Evolutionary conservation across 2,113 vertebrate genomes (phyloP), one percentile per base, ranked within the genome.

Genomic region (Ramphastos sulfuratus): DNA sequence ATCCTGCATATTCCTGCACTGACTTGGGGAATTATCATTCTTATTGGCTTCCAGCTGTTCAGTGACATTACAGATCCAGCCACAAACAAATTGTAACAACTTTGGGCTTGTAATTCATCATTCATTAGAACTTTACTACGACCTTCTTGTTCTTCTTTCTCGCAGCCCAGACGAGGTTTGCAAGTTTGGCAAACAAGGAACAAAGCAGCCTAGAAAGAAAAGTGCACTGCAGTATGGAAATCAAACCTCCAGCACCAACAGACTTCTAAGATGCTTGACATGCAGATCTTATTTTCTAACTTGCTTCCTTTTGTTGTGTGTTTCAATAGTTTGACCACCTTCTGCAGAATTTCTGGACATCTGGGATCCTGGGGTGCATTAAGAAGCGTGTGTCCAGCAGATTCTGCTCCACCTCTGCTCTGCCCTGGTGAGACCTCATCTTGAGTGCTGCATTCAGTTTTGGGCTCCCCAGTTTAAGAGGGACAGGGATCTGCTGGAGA

Each of bases 1-100:
- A 80, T 56, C 28, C 70, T 91, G 6, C 52, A 48, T 82, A 82
- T 92, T 95, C 39, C 58, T 75, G 54, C 42, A 79, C 10, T 76
- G 78, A 66, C 59, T 72, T 55, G 35, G 37, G 55, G 86, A 90
- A 94, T 95, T 85, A 80, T 59, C 60, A 48, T 92, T 89, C 28
- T 63, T 89, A 73, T 28, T 92, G 79, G 60, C 74, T 94, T 95
- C 86, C 70, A 87, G 83, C 71, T 95, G 82, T 93, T 96, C 82
- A 74, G 13, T 89, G 58, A 65, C 60, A 77, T 72, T 82, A 70
- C 82, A 73, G 52, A 84, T 31, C 56, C 79, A 74, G 66, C 64
- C 52, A 82, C 35, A 91, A 89, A 76, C 59, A 82, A 91, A 67
- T 21, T 87, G 61, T 71, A 89, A 85, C 54, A 21, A 87, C 74